Percentiles rank a stretch among this genome's conserved stretches.
phyloP scores from a whole-genome alignment of 2,888 invertebrate species.

The Tinea trinotella region DNA sequence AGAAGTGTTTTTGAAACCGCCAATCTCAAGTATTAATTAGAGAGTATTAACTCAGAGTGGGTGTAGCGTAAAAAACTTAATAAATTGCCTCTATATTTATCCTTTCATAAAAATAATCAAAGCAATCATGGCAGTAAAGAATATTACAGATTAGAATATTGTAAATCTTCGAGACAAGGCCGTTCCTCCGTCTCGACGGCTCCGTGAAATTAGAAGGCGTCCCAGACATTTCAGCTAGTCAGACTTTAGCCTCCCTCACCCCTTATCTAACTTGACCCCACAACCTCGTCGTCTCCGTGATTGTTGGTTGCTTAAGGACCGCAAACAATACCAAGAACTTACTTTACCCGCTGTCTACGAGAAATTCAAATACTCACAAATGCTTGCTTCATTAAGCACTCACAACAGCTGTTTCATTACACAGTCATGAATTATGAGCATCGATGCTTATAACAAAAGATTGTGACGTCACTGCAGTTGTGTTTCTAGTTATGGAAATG shows the following conservation, averaged over 20 bases:
- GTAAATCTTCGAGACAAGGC: constrained; percentile 32
- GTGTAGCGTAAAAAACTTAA: not conserved
- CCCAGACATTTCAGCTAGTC: constrained; percentile 49
- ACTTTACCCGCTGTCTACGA: constrained; percentile 36
- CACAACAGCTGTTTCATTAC: constrained; percentile 14
- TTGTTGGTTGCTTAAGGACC: constrained; percentile 40
- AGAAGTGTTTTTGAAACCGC: too few relatives aligned
- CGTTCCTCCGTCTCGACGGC: constrained; percentile 39
- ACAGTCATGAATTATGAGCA: not conserved
- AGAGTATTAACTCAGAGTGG: too few relatives aligned
- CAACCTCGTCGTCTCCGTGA: constrained; percentile 29
- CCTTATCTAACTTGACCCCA: constrained; percentile 22
- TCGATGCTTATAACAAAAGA: not conserved
- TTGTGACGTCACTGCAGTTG: not conserved
- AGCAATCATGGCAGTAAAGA: constrained; percentile 3
- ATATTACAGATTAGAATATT: constrained; percentile 10
- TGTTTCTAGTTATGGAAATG: not conserved
- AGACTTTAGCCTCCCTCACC: constrained; percentile 29
- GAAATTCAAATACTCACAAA: constrained; percentile 44
- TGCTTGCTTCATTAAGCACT: constrained; percentile 28
- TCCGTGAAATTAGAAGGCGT: constrained; percentile 50
- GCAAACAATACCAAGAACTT: constrained; percentile 53
- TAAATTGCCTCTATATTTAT: not conserved
- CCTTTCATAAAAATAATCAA: not conserved
- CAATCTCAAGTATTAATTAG: too few relatives aligned